phyloP scores from a whole-genome alignment of 2,113 vertebrate genomes.

The Vicugna pacos region DNA sequence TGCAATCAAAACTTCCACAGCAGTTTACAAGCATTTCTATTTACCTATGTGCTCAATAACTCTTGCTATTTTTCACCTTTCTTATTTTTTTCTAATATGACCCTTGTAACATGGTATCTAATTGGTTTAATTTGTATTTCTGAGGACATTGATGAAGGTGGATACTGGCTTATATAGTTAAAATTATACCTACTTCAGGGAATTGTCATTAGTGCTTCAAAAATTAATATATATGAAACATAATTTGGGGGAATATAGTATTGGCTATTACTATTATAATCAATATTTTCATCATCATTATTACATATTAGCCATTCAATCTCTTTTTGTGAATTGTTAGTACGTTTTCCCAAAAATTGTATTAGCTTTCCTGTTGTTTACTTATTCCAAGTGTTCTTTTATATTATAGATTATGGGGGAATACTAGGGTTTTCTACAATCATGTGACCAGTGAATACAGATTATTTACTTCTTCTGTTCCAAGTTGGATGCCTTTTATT shows the following conservation, averaged over 20 bases:
- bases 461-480: not conserved
- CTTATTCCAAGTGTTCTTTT: not conserved
- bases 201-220: not conserved
- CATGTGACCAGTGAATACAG: not conserved
- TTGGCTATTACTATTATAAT: not conserved
- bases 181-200: not conserved
- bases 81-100: not conserved
- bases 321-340: not conserved
- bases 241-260: not conserved
- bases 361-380: not conserved
- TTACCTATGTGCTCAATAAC: not conserved
- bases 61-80: not conserved
- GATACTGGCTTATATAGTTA: not conserved
- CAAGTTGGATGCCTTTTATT: not conserved
- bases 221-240: not conserved
- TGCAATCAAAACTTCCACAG: not conserved
- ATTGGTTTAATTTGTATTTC: not conserved
- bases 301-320: not conserved
- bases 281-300: not conserved
- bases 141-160: not conserved
- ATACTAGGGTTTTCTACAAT: not conserved
- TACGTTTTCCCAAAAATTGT: not conserved
- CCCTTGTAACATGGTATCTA: not conserved
- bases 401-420: not conserved
- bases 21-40: not conserved